A percentile compares a stretch with the other conserved stretches of the same genome.
Conservation (phyloP, 2,797 vertebrate genomes). For the Trachurus trachurus region DNA sequence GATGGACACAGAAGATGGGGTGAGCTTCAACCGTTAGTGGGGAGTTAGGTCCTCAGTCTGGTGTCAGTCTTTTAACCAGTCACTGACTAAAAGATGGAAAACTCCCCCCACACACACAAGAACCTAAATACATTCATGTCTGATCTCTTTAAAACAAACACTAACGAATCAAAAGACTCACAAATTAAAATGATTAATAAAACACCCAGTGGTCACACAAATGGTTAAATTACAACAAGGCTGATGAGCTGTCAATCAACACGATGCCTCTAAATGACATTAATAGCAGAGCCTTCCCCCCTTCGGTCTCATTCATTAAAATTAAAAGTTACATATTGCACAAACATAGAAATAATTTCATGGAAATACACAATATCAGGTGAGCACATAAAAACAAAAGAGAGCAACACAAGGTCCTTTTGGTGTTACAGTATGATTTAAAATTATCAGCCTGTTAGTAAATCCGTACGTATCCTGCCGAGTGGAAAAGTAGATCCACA, state of each 20-base stretch:
- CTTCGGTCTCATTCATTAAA: slow-evolving; percentile 39
- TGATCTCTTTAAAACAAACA: slow-evolving; percentile 46
- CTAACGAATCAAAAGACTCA: slow-evolving; percentile 56
- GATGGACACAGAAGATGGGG: slow-evolving; percentile 16
- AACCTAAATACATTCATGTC: slow-evolving; percentile 63
- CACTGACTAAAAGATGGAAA: slow-evolving; percentile 40
- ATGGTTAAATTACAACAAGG: slow-evolving; percentile 53
- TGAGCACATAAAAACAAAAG: slow-evolving; percentile 25
- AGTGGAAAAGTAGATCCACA: slow-evolving; percentile 12
- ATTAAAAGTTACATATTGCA: slow-evolving; percentile 73
- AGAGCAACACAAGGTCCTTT: slow-evolving; percentile 44
- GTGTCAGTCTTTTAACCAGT: slow-evolving; percentile 46
- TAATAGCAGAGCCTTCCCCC: slow-evolving; percentile 33
- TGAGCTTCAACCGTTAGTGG: slow-evolving; percentile 11
- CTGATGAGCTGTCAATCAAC: slow-evolving; percentile 49
- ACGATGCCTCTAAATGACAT: slow-evolving; percentile 28
- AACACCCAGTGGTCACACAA: slow-evolving; percentile 81
- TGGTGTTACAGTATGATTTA: slow-evolving; percentile 53
- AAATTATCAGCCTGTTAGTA: slow-evolving; percentile 14
- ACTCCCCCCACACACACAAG: slow-evolving; percentile 4
- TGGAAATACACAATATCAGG: slow-evolving; percentile 41
- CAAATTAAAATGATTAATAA: slow-evolving; percentile 61
- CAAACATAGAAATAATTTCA: slow-evolving; percentile 64
- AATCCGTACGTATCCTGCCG: slow-evolving; percentile 31
- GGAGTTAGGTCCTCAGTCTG: neutral